phyloP scores from a whole-genome alignment of 2,888 invertebrate genomes.

The Spialia ferax region DNA sequence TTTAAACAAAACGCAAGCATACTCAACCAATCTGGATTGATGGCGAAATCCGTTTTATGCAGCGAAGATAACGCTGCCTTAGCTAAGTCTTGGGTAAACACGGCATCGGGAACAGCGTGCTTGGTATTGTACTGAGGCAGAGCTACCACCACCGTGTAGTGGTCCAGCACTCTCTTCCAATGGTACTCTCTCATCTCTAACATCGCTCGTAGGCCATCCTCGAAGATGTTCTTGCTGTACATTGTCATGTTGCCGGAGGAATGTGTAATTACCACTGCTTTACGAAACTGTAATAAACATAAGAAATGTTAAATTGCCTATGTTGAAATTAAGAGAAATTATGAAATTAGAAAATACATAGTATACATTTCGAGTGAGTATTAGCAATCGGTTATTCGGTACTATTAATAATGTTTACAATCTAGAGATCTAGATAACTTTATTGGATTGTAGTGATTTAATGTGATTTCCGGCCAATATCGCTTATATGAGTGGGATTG shows the following conservation, averaged over 20 bases:
- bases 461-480: too few relatives aligned
- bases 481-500: background rate
- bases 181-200: conserved; percentile 69
- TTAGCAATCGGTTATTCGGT: too few relatives aligned
- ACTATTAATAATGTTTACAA: too few relatives aligned
- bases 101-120: conserved; percentile 59
- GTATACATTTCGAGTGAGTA: too few relatives aligned
- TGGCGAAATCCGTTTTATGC: conserved; percentile 65
- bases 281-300: conserved; percentile 66
- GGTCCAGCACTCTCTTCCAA: conserved; percentile 72
- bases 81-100: conserved; percentile 68
- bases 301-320: too few relatives aligned
- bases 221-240: conserved; percentile 68
- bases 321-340: too few relatives aligned
- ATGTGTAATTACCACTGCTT: conserved; percentile 62
- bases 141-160: conserved; percentile 73
- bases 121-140: conserved; percentile 65
- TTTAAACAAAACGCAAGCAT: background rate
- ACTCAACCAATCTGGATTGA: conserved; percentile 77
- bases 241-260: conserved; percentile 63
- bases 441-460: too few relatives aligned
- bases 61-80: conserved; percentile 64
- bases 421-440: too few relatives aligned
- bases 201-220: conserved; percentile 69
- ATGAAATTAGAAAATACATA: too few relatives aligned